Evolutionary conservation across 1,140 invertebrate genomes (phyloP).

Genomic region (Drosophila willistoni): DNA sequence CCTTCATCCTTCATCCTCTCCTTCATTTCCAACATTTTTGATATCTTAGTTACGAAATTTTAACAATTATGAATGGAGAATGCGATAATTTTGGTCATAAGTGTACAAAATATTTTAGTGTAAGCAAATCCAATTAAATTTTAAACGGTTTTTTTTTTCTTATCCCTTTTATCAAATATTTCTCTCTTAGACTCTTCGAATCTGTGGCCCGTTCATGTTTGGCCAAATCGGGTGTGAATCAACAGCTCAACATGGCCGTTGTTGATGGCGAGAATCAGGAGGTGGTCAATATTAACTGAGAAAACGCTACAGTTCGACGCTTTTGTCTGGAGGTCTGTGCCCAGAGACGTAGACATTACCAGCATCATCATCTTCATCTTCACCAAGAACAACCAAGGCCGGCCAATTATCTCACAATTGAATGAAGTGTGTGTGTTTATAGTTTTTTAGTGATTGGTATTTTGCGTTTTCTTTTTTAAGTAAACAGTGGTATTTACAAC

Average conservation of each 20-base stretch:
- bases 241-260: slow-evolving; percentile 75
- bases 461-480: slow-evolving; percentile 43
- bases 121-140: too few relatives aligned
- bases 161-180: not conserved
- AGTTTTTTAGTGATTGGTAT: slow-evolving; percentile 67
- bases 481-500: slow-evolving; percentile 62
- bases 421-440: slow-evolving; percentile 35
- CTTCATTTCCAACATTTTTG: too few relatives aligned
- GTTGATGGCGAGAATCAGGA: slow-evolving; percentile 75
- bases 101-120: too few relatives aligned
- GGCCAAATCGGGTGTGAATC: slow-evolving; percentile 87
- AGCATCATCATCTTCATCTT: slow-evolving; percentile 14
- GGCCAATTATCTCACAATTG: slow-evolving; percentile 1
- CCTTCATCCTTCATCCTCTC: too few relatives aligned
- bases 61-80: too few relatives aligned
- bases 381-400: slow-evolving; percentile 29
- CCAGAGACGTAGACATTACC: slow-evolving; percentile 40
- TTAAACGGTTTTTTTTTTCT: not conserved
- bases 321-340: slow-evolving; percentile 57
- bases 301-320: slow-evolving; percentile 52
- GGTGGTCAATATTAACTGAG: slow-evolving; percentile 73
- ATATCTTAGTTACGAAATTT: too few relatives aligned
- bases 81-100: too few relatives aligned
- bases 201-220: slow-evolving; percentile 97
- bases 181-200: slow-evolving; percentile 90